Percentiles rank a stretch among this genome's conserved stretches.
Evolutionary conservation across 2,113 vertebrate genomes (phyloP).

Genomic region (Phyllopteryx taeniolatus): DNA sequence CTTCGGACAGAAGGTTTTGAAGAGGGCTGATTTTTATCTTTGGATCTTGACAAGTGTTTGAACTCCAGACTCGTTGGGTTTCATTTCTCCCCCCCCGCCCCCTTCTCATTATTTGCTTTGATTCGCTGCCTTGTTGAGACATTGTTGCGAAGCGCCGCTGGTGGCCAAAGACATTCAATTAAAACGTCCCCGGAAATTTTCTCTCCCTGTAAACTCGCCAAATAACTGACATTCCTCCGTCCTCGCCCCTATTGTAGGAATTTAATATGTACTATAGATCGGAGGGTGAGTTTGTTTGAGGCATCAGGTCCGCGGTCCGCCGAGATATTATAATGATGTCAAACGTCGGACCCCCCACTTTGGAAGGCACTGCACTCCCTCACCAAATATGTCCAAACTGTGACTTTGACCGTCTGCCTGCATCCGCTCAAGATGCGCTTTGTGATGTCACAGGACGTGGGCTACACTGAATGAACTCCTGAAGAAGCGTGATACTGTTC

Average conservation of each 20-base stretch:
- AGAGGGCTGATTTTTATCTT: slow-evolving; percentile 26
- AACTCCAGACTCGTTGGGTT: slow-evolving; percentile 10
- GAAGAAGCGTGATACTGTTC: slow-evolving; percentile 40
- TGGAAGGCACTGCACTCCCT: slow-evolving; percentile 33
- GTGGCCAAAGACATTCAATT: slow-evolving; percentile 38
- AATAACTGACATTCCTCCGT: slow-evolving; percentile 66
- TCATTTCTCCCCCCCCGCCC: slow-evolving; percentile 1
- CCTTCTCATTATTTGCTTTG: slow-evolving; percentile 34
- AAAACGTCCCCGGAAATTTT: slow-evolving; percentile 47
- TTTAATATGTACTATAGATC: slow-evolving; percentile 8
- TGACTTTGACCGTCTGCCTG: slow-evolving; percentile 20
- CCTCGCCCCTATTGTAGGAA: slow-evolving; percentile 17
- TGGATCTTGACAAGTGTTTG: slow-evolving; percentile 25
- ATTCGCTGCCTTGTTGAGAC: slow-evolving; percentile 26
- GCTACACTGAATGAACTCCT: slow-evolving; percentile 11
- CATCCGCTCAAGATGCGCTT: background rate
- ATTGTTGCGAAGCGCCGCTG: slow-evolving; percentile 15
- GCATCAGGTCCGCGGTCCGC: background rate
- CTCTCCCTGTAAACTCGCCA: slow-evolving; percentile 57
- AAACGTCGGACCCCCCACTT: background rate
- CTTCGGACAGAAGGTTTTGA: slow-evolving; percentile 5
- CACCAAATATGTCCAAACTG: slow-evolving; percentile 34
- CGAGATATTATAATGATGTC: background rate
- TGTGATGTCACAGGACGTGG: slow-evolving; percentile 14
- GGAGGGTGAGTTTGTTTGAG: slow-evolving; percentile 13